phyloP scores from a whole-genome alignment of 2,888 invertebrate genomes.

The Pyralis farinalis region DNA sequence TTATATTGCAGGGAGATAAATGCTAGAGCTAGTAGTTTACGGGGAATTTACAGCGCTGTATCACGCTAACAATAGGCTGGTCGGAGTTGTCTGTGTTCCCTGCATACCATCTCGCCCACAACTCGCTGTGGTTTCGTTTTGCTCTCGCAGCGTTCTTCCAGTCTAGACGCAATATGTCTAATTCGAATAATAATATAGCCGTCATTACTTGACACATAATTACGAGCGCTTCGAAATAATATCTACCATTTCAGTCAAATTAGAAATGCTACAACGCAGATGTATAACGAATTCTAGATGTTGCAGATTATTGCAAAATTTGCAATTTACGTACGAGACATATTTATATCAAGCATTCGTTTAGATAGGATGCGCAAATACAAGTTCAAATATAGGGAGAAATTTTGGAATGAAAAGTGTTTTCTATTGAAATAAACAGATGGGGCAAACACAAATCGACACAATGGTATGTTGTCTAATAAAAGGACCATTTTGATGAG shows the following conservation, averaged over 20 bases:
- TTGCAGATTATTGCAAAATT: neutral
- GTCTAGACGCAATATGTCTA: conserved; percentile 77
- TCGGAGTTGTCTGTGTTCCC: conserved; percentile 42
- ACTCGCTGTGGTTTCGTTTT: conserved; percentile 49
- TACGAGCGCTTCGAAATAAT: neutral
- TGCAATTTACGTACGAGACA: too few species aligned
- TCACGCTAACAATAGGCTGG: conserved; percentile 75
- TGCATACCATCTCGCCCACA: conserved; percentile 32
- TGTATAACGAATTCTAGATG: neutral
- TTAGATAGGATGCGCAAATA: too few species aligned
- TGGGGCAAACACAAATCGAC: conserved; percentile 2
- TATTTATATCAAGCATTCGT: too few species aligned
- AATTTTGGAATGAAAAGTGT: conserved; percentile 6
- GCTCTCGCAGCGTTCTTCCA: conserved; percentile 60
- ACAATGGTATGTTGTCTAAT: conserved; percentile 18
- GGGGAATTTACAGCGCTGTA: conserved; percentile 57
- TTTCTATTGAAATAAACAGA: conserved; percentile 12
- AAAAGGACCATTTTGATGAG: conserved; percentile 22
- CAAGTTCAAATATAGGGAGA: neutral
- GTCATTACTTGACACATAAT: conserved; percentile 34
- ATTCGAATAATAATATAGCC: conserved; percentile 49
- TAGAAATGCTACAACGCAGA: neutral
- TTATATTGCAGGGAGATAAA: conserved; percentile 50
- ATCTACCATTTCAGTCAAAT: neutral
- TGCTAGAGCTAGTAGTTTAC: conserved; percentile 43